phyloP scores from a whole-genome alignment of 2,888 invertebrate species.

The Cepaea hortensis region DNA sequence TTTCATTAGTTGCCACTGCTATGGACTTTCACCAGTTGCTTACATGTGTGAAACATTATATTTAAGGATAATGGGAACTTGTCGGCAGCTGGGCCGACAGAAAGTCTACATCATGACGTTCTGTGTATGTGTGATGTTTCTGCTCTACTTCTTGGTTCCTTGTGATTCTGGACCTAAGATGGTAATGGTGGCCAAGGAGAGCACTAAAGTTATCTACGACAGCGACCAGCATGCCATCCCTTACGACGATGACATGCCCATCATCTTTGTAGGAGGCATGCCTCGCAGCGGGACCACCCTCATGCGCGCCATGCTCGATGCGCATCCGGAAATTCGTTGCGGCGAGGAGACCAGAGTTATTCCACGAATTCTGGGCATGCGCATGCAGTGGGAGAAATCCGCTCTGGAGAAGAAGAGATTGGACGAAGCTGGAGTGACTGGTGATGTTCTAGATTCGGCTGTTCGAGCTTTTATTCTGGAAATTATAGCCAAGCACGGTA shows the following conservation, averaged over 20 bases:
- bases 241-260: constrained; percentile 91
- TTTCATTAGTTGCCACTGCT: too few species aligned
- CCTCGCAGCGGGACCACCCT: constrained; percentile 97
- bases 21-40: too few species aligned
- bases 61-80: constrained; percentile 28
- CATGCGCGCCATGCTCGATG: constrained; percentile 97
- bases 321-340: constrained; percentile 96
- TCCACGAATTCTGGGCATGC: constrained; percentile 94
- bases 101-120: constrained; percentile 35
- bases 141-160: constrained; percentile 56
- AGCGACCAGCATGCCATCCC: constrained; percentile 61
- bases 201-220: constrained; percentile 63
- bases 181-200: constrained; percentile 66
- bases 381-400: constrained; percentile 95
- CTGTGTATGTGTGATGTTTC: constrained; percentile 39
- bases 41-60: too few species aligned
- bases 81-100: constrained; percentile 30
- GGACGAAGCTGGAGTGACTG: constrained; percentile 82
- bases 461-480: constrained; percentile 96
- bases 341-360: constrained; percentile 96
- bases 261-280: constrained; percentile 89
- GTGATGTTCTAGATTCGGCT: constrained; percentile 93
- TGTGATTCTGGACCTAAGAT: constrained; percentile 59
- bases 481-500: constrained; percentile 85
- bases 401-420: constrained; percentile 74